A percentile compares a stretch with the other conserved stretches of the same genome.
Conservation (phyloP, 2,888 invertebrate genomes). For the Leptopterna dolabrata region DNA sequence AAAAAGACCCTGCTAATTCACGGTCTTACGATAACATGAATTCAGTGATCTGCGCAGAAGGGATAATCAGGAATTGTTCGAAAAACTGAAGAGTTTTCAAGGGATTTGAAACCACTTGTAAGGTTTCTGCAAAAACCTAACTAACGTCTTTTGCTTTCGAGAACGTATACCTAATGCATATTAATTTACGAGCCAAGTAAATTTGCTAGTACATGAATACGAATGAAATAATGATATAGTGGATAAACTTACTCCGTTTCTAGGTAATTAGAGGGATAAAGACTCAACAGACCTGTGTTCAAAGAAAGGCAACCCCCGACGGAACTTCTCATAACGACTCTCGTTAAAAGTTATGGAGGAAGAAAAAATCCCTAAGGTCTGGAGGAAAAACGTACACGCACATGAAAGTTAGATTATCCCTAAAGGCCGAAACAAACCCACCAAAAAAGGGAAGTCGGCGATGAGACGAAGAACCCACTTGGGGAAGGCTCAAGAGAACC, state of each 20-base stretch:
- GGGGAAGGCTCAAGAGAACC: background rate
- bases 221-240: no score
- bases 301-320: background rate
- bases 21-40: no score
- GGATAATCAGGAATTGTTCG: no score
- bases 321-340: background rate
- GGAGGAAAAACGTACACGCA: slow-evolving; percentile 9
- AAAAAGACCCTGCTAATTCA: no score
- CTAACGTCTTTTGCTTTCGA: no score
- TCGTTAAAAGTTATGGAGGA: slow-evolving; percentile 25
- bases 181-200: no score
- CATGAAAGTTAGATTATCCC: slow-evolving; percentile 47
- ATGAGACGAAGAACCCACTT: slow-evolving; percentile 22
- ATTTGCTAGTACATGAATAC: no score
- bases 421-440: slow-evolving; percentile 20
- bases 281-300: background rate
- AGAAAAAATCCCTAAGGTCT: background rate
- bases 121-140: no score
- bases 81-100: no score
- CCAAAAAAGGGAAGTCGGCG: background rate
- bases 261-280: background rate
- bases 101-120: no score
- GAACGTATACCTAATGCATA: no score
- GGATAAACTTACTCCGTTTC: background rate
- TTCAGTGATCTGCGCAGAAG: no score